Base-by-base conservation (phyloP, 2,797 vertebrate species). In the Neoniphon sammara region DNA sequence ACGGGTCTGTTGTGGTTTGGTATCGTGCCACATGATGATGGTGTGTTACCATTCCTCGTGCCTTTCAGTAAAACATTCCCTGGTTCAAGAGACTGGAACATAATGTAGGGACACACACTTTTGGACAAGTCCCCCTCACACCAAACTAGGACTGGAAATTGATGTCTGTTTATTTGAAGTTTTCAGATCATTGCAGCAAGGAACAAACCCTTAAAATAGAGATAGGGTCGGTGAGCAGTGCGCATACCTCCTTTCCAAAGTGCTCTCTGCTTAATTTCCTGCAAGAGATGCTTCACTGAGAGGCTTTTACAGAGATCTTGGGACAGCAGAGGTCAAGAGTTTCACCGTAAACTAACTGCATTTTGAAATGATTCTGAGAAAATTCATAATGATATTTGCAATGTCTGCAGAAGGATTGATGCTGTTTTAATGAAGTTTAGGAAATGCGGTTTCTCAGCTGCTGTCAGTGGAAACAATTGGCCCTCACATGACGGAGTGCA, bases 141-240 rank as follows among this genome's bases (percentile, higher is more conserved):
- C 90, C 90, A 93, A 91, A 92, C 85, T 92, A 88, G 91, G 88
- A 87, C 82, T 93, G 92, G 89, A 93, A 94, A 92, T 92, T 54
- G 69, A 83, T 81, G 78, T 90, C 31, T 91, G 85, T 91, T 90
- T 91, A 87, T 91, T 89, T 90, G 83, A 89, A 73, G 80, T 86
- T 90, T 91, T 87, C 66, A 89, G 66, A 91, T 90, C 82, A 79
- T 75, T 31, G 64, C 77, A 70, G 82, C 78, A 70, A 73, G 74
- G 80, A 89, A 60, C 81, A 80, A 72, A 81, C 36, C 65, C 86
- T 88, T 87, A 82, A 90, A 87, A 85, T 81, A 91, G 85, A 88
- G 83, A 73, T 81, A 78, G 53, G 75, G 80, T 70, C n/a, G 62
- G 66, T 78, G 72, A 79, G 80, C 77, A 59, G 75, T 5, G 50